Percentiles rank a stretch among this genome's conserved stretches.
Evolutionary conservation across 2,888 invertebrate species (phyloP).

Genomic region (Galerucella calmariensis): DNA sequence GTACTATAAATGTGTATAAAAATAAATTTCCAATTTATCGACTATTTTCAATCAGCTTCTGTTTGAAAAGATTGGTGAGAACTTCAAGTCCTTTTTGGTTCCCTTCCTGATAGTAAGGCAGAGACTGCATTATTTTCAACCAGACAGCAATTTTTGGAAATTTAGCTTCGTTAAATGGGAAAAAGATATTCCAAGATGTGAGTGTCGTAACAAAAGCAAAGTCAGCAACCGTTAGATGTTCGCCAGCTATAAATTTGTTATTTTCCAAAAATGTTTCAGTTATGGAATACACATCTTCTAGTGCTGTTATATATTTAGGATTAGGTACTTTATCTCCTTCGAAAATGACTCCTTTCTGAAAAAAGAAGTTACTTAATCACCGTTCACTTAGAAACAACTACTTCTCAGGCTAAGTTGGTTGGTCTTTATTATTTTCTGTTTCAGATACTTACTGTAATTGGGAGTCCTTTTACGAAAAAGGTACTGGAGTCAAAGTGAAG

Average conservation of each 20-base stretch:
- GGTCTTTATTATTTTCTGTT: too few relatives aligned
- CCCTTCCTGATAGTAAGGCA: slow-evolving; percentile 53
- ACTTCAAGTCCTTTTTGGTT: slow-evolving; percentile 24
- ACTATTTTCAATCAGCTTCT: slow-evolving; percentile 3
- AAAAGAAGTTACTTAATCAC: neutral
- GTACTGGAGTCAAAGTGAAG: slow-evolving; percentile 65
- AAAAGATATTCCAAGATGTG: slow-evolving; percentile 35
- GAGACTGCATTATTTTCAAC: slow-evolving; percentile 57
- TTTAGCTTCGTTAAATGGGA: slow-evolving; percentile 43
- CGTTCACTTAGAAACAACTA: too few relatives aligned
- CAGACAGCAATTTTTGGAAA: slow-evolving; percentile 55
- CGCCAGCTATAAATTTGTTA: slow-evolving; percentile 49
- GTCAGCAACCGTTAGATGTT: slow-evolving; percentile 50
- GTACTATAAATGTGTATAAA: too few relatives aligned
- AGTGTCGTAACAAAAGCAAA: slow-evolving; percentile 46
- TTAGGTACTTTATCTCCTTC: neutral
- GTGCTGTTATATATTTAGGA: neutral
- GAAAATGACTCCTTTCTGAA: neutral
- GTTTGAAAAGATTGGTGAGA: slow-evolving; percentile 3
- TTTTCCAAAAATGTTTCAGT: slow-evolving; percentile 61
- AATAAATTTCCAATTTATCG: neutral
- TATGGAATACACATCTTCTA: slow-evolving; percentile 41
- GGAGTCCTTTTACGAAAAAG: slow-evolving; percentile 47
- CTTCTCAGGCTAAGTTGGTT: too few relatives aligned
- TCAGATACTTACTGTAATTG: slow-evolving; percentile 50